A percentile compares a stretch with the other conserved stretches of the same genome.
phyloP scores from a whole-genome alignment of 2,888 invertebrate genomes.

The Agrochola circellaris region DNA sequence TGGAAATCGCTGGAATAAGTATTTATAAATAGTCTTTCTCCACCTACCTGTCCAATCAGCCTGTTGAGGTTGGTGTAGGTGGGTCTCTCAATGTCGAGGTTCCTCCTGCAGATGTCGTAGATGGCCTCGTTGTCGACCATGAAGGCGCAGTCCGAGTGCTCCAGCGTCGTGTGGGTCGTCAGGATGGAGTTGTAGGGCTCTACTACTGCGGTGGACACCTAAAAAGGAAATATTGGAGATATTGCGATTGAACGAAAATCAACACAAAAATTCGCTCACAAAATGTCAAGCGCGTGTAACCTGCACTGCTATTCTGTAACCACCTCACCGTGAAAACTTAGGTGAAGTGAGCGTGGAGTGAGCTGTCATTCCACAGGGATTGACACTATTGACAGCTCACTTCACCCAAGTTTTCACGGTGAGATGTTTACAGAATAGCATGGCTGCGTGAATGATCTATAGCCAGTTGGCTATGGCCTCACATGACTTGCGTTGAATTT shows the following conservation, averaged over 20 bases:
- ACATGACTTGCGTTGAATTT: background rate
- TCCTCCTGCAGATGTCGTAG: constrained; percentile 96
- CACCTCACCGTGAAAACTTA: no score
- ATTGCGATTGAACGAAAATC: background rate
- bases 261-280: background rate
- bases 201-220: constrained; percentile 95
- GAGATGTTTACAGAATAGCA: no score
- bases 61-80: constrained; percentile 97
- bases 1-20: background rate
- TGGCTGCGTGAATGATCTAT: no score
- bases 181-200: constrained; percentile 98
- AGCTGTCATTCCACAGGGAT: no score
- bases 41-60: constrained; percentile 93
- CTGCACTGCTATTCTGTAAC: no score
- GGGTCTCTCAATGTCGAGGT: constrained; percentile 95
- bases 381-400: no score
- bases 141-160: constrained; percentile 97
- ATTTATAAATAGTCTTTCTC: background rate
- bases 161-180: constrained; percentile 97
- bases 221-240: constrained; percentile 53
- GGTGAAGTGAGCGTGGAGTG: no score
- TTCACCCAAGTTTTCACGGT: no score
- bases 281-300: background rate
- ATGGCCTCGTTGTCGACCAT: constrained; percentile 98
- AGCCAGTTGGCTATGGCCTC: background rate